Conservation (phyloP, 2,113 vertebrate genomes). For the Rhinoptilus africanus region DNA sequence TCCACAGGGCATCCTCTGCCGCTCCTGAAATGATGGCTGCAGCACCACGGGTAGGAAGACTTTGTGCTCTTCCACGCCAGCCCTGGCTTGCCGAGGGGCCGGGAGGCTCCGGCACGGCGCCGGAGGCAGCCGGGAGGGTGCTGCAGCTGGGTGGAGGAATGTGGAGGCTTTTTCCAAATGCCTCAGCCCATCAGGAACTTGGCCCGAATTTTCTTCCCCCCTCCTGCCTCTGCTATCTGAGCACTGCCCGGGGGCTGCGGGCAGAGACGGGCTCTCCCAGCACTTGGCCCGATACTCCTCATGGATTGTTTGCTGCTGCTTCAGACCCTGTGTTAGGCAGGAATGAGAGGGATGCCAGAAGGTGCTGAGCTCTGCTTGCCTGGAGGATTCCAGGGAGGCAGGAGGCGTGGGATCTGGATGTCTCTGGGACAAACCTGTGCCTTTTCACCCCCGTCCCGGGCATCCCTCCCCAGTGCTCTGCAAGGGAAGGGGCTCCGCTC, state of each 20-base stretch:
- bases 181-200: neutral
- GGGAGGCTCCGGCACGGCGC: accelerated
- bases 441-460: accelerated
- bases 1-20: neutral
- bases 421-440: neutral
- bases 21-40: neutral
- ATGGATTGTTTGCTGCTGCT: neutral
- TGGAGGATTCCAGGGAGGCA: neutral
- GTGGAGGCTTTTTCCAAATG: neutral
- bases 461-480: neutral
- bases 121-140: neutral
- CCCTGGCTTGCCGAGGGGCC: neutral
- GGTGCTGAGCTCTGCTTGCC: neutral
- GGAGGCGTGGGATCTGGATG: neutral
- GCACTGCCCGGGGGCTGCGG: neutral
- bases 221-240: neutral
- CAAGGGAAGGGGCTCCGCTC: neutral
- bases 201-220: neutral
- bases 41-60: neutral
- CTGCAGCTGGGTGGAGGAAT: neutral
- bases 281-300: neutral
- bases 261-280: neutral
- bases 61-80: neutral
- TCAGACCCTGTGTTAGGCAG: neutral
- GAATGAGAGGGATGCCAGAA: neutral